phyloP scores from a whole-genome alignment of 2,888 invertebrate species.

The Tipula vernalis region DNA sequence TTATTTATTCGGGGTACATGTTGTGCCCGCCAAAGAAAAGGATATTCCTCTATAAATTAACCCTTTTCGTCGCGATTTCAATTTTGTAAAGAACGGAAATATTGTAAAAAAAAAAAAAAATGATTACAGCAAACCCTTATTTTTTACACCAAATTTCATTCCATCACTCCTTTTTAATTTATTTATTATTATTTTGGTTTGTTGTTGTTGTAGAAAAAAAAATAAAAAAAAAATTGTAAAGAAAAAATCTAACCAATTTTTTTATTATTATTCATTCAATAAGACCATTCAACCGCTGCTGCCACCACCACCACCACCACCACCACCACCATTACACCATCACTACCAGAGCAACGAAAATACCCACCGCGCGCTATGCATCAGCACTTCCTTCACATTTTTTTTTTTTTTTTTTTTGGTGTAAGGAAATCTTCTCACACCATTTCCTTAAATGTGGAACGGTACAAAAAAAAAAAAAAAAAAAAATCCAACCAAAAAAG shows the following conservation, averaged over 20 bases:
- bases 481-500: background rate
- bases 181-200: background rate
- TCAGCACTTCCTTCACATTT: background rate
- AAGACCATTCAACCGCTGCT: background rate
- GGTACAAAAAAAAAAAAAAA: background rate
- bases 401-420: background rate
- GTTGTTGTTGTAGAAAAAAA: background rate
- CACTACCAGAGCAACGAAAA: background rate
- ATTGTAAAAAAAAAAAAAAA: background rate
- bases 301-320: background rate
- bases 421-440: background rate
- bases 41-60: conserved; percentile 11
- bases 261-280: background rate
- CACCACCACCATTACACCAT: background rate
- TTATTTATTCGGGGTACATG: background rate
- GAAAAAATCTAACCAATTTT: background rate
- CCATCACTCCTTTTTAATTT: background rate
- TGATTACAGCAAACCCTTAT: background rate
- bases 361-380: background rate
- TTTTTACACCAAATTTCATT: background rate
- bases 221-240: background rate
- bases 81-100: background rate
- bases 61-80: conserved; percentile 13
- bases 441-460: background rate
- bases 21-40: background rate